Percentiles rank a stretch among this genome's conserved stretches.
Conservation (phyloP, 2,113 vertebrate species). For the Cephalopholis sonnerati region DNA sequence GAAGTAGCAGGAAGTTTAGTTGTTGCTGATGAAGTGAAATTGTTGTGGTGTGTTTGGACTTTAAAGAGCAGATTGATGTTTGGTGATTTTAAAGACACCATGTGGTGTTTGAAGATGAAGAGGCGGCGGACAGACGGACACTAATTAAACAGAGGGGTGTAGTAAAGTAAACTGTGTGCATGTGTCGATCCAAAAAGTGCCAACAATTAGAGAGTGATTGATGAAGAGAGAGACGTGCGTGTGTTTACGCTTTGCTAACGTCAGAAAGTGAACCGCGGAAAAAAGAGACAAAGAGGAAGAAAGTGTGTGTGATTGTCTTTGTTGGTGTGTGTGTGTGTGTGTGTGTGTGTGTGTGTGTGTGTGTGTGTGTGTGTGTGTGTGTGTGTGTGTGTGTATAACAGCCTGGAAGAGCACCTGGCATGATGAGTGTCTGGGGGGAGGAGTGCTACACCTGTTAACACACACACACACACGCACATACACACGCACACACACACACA, state of each 20-base stretch:
- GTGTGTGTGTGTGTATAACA: slow-evolving; percentile 59
- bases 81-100: slow-evolving; percentile 48
- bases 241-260: background rate
- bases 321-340: slow-evolving; percentile 62
- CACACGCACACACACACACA: slow-evolving; percentile 12
- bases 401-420: slow-evolving; percentile 33
- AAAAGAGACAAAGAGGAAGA: slow-evolving; percentile 25
- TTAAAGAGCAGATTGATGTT: slow-evolving; percentile 57
- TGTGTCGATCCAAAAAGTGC: slow-evolving; percentile 38
- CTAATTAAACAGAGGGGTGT: slow-evolving; percentile 49
- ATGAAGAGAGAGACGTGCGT: slow-evolving; percentile 23
- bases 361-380: slow-evolving; percentile 31
- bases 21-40: slow-evolving; percentile 47
- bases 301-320: slow-evolving; percentile 55
- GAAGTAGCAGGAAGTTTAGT: slow-evolving; percentile 21
- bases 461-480: slow-evolving; percentile 30
- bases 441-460: slow-evolving; percentile 20
- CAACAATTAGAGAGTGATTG: slow-evolving; percentile 33
- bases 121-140: slow-evolving; percentile 59
- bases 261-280: slow-evolving; percentile 22
- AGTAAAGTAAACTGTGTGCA: slow-evolving; percentile 53
- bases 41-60: slow-evolving; percentile 3
- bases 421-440: background rate
- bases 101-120: slow-evolving; percentile 74
- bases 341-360: slow-evolving; percentile 67